phyloP scores from a whole-genome alignment of 1,140 invertebrate species.

The Maconellicoccus hirsutus region DNA sequence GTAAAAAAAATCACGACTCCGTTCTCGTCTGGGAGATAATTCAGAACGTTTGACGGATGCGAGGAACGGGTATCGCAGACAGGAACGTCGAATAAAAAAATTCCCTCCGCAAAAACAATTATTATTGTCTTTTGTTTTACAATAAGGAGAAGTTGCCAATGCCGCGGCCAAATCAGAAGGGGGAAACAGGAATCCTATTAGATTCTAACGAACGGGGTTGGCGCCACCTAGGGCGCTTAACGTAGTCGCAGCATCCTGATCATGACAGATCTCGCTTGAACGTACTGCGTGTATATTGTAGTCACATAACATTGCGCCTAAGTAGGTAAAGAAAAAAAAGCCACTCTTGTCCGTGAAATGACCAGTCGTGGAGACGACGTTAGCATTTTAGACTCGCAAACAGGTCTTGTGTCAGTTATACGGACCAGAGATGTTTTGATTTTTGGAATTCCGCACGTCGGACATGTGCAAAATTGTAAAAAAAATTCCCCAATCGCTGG shows the following conservation, averaged over 20 bases:
- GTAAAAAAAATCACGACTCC: neutral
- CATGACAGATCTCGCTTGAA: conserved; percentile 21
- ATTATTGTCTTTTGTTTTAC: conserved; percentile 16
- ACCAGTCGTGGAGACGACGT: conserved; percentile 1
- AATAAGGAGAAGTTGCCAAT: conserved; percentile 12
- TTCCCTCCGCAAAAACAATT: conserved; percentile 19
- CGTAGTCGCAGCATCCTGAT: conserved; percentile 18
- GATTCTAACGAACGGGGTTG: conserved; percentile 14
- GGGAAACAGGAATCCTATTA: neutral
- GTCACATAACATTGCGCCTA: conserved; percentile 21
- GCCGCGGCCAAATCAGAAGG: neutral
- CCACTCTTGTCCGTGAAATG: neutral
- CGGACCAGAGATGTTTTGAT: neutral
- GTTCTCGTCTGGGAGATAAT: neutral
- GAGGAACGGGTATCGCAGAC: conserved; percentile 1
- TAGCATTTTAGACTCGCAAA: conserved; percentile 6
- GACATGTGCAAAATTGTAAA: no score
- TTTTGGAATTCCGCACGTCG: conserved; percentile 12
- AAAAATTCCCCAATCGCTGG: no score
- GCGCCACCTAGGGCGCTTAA: conserved; percentile 21
- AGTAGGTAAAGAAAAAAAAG: conserved; percentile 13
- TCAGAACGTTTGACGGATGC: conserved; percentile 13
- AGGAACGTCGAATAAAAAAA: conserved; percentile 12
- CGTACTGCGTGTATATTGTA: conserved; percentile 13
- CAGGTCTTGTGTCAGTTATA: conserved; percentile 15